Evolutionary conservation across 2,888 invertebrate species (phyloP).

Genomic region (Sesia apiformis): DNA sequence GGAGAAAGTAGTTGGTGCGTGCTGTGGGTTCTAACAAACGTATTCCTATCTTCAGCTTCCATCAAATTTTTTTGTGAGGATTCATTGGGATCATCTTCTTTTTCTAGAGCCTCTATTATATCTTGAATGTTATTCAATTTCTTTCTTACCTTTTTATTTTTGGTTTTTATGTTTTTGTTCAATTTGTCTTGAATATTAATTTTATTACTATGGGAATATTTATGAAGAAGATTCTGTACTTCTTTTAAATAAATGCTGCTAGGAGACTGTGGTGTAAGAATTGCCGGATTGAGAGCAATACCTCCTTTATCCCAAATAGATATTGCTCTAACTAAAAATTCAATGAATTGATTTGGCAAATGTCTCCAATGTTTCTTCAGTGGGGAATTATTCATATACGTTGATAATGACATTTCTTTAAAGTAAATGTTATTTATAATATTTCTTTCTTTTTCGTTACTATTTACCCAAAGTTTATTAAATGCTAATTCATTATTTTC

Average conservation of each 20-base stretch:
- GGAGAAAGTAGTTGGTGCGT: neutral
- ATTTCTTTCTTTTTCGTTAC: slow-evolving; percentile 14
- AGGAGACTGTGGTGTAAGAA: slow-evolving; percentile 38
- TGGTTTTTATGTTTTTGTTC: slow-evolving; percentile 8
- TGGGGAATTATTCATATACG: slow-evolving; percentile 46
- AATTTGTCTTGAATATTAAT: slow-evolving; percentile 5
- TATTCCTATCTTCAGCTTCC: slow-evolving; percentile 32
- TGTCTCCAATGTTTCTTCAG: slow-evolving; percentile 39
- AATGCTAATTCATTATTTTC: slow-evolving; percentile 47
- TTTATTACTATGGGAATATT: slow-evolving; percentile 12
- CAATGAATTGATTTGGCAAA: slow-evolving; percentile 36
- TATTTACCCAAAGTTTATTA: slow-evolving; percentile 34
- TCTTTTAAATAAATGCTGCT: slow-evolving; percentile 38
- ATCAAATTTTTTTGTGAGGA: slow-evolving; percentile 26
- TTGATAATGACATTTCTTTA: slow-evolving; percentile 31
- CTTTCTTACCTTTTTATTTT: slow-evolving; percentile 14
- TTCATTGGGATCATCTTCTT: slow-evolving; percentile 18
- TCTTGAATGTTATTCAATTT: slow-evolving; percentile 56
- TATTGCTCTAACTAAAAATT: slow-evolving; percentile 44
- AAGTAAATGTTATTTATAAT: slow-evolving; percentile 24
- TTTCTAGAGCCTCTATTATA: slow-evolving; percentile 48
- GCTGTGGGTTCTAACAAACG: slow-evolving; percentile 1
- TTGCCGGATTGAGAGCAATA: slow-evolving; percentile 45
- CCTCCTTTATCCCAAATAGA: slow-evolving; percentile 63
- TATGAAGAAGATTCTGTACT: slow-evolving; percentile 31